Percentiles rank a stretch among this genome's conserved stretches.
These are phyloP conservation scores for Psammodynastes pulverulentus DNA, from an alignment of 2,113 vertebrate genomes.

Conservation along the genomic window DNA sequence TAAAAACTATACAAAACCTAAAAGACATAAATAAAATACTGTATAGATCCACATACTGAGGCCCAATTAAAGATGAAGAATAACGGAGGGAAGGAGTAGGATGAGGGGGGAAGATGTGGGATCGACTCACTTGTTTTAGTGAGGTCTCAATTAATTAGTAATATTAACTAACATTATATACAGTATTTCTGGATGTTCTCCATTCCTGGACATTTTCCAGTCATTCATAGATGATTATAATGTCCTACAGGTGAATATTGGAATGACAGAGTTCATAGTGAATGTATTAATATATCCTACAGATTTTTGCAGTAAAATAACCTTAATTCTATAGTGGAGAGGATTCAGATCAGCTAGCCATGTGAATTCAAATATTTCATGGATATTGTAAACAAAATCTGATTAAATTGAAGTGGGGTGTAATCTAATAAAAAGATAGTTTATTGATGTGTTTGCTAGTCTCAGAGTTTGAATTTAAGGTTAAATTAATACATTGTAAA, in stretches of 20 bases:
- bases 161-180: neutral
- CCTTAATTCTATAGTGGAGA: neutral
- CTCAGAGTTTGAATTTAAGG: neutral
- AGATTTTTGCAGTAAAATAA: neutral
- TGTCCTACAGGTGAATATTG: neutral
- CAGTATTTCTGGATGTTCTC: neutral
- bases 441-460: neutral
- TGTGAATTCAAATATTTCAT: neutral
- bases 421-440: neutral
- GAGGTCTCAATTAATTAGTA: neutral
- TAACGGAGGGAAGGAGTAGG: neutral
- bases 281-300: neutral
- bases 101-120: neutral
- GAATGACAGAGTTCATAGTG: neutral
- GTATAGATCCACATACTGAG: neutral
- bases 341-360: neutral
- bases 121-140: neutral
- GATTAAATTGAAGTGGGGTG: neutral
- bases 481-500: neutral
- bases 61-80: neutral
- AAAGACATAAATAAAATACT: neutral
- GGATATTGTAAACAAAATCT: neutral
- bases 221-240: neutral
- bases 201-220: neutral
- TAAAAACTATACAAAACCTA: neutral